Evolutionary conservation across 2,888 invertebrate species (phyloP), one percentile per base, ranked within the genome.

Genomic region (Ypsolopha sequella): DNA sequence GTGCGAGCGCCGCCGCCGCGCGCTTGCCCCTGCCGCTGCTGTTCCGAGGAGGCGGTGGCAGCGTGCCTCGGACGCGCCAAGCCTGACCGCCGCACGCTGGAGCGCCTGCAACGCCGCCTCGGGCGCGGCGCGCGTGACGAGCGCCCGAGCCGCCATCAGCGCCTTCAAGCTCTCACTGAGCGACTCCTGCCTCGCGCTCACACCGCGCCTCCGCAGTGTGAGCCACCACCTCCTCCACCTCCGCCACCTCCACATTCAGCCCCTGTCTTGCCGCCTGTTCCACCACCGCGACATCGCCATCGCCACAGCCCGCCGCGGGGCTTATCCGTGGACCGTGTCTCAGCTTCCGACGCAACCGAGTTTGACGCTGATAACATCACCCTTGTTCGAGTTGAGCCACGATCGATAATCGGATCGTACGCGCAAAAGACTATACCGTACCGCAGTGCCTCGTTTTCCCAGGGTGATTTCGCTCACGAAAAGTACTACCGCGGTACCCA

Each of bases 361-460:
- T 86, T 86, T 57, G 81, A 85, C 60, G 77, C 86, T 48, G 79
- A 85, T 58, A 81, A 81, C 56, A 76, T 88, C 54, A 81, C 88
- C 41, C 76, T 90, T 45, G 77, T 88, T 38, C 88, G 89, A 59
- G 88, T 89, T 49, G 89, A 91, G 63, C 88, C 89, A 6, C 85
- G 89, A 53, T 88, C 89, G 2, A 87, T 90, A 34, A 84, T 90
- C 47, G 90, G 89, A 35, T 89, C 90, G 0, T 90, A 90, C 65
- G 87, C 89, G 11, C 90, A 91, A 64, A 89, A 91, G 65, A 89
- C 89, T 55, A 90, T 92, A 61, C 94, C 95, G 1, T 92, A 91
- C 68, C 90, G 95, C 41, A 95, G 95, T 66, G 94, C 95, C 6
- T 95, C 95, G 7, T 95, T 96, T 68, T 95, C 95, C 0, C 95